Evolutionary conservation across 2,797 vertebrate genomes (phyloP).

Genomic region (Xenops minutus): DNA sequence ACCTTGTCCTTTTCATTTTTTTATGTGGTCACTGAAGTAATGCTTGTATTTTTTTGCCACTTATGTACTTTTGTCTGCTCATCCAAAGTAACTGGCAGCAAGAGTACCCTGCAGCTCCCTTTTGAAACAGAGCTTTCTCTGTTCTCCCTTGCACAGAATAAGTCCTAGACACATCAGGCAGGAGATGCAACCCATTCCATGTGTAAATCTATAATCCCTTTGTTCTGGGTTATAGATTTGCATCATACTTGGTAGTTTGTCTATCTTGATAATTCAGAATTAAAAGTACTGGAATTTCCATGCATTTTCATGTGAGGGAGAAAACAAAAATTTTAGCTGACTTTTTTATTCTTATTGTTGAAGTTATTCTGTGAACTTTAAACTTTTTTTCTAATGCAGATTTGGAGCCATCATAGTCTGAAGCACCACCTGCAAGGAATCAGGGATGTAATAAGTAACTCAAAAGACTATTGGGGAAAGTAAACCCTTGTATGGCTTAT

Average conservation of each 20-base stretch:
- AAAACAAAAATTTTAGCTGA: not conserved
- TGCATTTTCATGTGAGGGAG: not conserved
- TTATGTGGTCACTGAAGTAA: not conserved
- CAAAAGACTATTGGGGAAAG: not conserved
- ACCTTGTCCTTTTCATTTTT: not conserved
- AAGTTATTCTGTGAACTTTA: not conserved
- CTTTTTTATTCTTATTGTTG: not conserved
- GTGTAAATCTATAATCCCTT: not conserved
- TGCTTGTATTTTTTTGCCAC: not conserved
- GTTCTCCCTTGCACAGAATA: not conserved
- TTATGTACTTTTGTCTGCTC: not conserved
- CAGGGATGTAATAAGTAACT: not conserved
- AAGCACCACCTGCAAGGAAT: not conserved
- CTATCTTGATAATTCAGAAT: not conserved
- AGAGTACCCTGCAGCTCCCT: not conserved
- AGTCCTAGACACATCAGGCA: not conserved
- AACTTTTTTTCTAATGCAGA: conserved; percentile 29
- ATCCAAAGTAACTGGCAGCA: not conserved
- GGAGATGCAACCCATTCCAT: not conserved
- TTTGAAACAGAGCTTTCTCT: not conserved
- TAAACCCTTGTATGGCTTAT: not conserved
- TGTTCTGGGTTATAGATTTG: not conserved
- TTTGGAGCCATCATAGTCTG: not conserved
- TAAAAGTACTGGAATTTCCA: not conserved
- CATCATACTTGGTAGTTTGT: not conserved